A percentile compares a stretch with the other conserved stretches of the same genome.
Conservation (phyloP, 2,113 vertebrate genomes). For the Motacilla alba region DNA sequence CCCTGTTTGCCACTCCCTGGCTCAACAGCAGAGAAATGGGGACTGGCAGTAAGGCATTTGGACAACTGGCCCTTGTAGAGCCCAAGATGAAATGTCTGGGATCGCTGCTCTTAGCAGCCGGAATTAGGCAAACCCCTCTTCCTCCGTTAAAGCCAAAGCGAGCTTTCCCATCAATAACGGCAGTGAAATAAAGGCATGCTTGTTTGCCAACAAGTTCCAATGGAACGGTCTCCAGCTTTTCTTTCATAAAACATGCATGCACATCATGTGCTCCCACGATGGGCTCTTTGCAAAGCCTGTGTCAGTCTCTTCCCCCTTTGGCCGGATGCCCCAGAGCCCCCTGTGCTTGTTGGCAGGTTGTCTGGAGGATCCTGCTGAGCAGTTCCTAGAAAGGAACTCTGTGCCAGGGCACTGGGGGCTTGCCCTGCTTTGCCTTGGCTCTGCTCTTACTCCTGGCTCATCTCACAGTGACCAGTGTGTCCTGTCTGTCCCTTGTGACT, state of each 20-base stretch:
- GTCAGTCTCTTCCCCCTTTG: neutral
- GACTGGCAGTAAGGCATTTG: neutral
- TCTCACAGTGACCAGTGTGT: neutral
- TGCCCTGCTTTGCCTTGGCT: neutral
- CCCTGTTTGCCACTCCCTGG: neutral
- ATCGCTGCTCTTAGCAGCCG: accelerated
- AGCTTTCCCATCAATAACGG: neutral
- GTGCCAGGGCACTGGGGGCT: neutral
- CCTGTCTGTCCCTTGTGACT: neutral
- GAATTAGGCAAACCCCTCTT: neutral
- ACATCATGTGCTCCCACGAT: neutral
- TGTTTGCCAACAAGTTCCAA: neutral
- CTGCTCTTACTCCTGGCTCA: neutral
- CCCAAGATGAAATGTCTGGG: neutral
- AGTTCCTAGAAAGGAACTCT: neutral
- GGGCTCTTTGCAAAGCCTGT: neutral
- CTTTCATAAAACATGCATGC: neutral
- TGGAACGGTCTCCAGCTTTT: neutral
- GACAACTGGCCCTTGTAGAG: no score
- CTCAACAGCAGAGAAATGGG: neutral
- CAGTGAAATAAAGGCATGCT: neutral
- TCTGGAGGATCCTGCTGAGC: neutral
- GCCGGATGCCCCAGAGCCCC: neutral
- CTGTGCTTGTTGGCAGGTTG: neutral
- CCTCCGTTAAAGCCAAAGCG: neutral